A percentile compares a stretch with the other conserved stretches of the same genome.
Conservation (phyloP, 2,113 vertebrate species). For the Furnarius figulus region DNA sequence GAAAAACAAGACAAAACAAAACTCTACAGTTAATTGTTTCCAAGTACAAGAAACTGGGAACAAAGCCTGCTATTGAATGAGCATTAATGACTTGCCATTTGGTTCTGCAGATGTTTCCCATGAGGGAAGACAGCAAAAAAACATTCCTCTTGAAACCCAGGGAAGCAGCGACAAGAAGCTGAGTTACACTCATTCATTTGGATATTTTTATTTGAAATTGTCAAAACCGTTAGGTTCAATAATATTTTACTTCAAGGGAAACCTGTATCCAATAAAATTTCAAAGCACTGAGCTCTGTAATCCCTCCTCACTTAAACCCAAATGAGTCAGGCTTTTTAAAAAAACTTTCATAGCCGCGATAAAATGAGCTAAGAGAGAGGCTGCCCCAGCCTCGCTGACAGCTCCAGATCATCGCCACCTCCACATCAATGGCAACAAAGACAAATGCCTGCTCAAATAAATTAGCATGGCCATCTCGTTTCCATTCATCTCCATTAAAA, state of each 20-base stretch:
- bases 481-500: neutral
- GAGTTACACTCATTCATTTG: neutral
- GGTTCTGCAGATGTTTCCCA: slow-evolving; percentile 57
- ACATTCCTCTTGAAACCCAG: slow-evolving; percentile 17
- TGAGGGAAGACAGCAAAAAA: slow-evolving; percentile 9
- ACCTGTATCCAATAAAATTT: neutral
- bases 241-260: neutral
- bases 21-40: slow-evolving; percentile 29
- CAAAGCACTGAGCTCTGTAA: neutral
- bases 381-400: neutral
- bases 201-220: neutral
- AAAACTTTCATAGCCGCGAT: neutral
- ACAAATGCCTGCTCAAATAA: neutral
- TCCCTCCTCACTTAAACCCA: neutral
- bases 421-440: neutral
- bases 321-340: neutral
- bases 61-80: slow-evolving; percentile 41
- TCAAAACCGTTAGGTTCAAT: neutral
- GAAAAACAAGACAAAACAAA: slow-evolving; percentile 39
- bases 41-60: neutral
- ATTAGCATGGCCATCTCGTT: neutral
- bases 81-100: slow-evolving; percentile 32
- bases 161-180: neutral
- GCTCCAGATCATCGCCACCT: neutral
- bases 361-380: neutral